Evolutionary conservation across 2,888 invertebrate genomes (phyloP).

Genomic region (Lycocerus yunnanus): DNA sequence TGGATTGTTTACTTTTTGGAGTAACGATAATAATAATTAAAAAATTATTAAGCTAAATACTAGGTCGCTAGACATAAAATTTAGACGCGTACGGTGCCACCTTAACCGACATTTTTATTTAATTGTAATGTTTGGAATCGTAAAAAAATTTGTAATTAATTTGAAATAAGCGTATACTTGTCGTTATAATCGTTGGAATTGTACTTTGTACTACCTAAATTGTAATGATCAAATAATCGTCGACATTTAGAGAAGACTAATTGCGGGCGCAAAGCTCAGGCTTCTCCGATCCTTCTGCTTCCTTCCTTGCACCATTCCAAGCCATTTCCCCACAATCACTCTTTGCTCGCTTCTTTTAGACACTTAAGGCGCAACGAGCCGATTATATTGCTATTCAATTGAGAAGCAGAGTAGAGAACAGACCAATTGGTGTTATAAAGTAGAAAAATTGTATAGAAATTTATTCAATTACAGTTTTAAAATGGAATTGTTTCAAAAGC

Average conservation of each 20-base stretch:
- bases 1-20: too few species aligned
- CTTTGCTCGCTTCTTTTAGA: constrained; percentile 50
- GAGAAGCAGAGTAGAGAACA: constrained; percentile 27
- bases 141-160: neutral
- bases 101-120: neutral
- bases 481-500: constrained; percentile 6
- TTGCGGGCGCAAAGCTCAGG: constrained; percentile 42
- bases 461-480: constrained; percentile 20
- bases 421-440: constrained; percentile 29
- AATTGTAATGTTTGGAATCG: neutral
- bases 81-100: neutral
- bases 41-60: too few species aligned
- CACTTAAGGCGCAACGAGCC: constrained; percentile 50
- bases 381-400: constrained; percentile 39
- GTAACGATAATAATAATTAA: too few species aligned
- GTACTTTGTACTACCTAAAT: constrained; percentile 26
- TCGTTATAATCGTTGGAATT: constrained; percentile 22
- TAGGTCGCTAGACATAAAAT: too few species aligned
- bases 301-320: constrained; percentile 53
- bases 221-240: constrained; percentile 36
- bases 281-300: constrained; percentile 46
- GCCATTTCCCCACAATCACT: constrained; percentile 54
- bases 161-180: constrained; percentile 6
- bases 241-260: constrained; percentile 45
- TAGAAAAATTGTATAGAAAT: constrained; percentile 24